phyloP scores from a whole-genome alignment of 2,888 invertebrate species.

The Kryphioiulus occultus region DNA sequence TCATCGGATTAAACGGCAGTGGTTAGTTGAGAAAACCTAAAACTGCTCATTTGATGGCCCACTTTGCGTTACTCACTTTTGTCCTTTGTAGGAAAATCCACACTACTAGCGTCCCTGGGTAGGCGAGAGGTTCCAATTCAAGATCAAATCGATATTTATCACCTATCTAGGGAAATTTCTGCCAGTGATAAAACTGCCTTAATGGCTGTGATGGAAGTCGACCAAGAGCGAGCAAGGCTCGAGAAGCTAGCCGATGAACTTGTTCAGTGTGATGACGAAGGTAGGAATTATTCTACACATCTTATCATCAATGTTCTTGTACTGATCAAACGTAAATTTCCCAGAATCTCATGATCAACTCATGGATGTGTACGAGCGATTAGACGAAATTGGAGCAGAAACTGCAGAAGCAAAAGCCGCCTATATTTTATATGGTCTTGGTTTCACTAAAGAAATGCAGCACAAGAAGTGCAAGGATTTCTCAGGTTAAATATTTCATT shows the following conservation, averaged over 20 bases:
- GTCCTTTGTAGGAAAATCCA: slow-evolving; percentile 79
- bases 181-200: slow-evolving; percentile 97
- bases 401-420: slow-evolving; percentile 95
- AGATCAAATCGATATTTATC: slow-evolving; percentile 96
- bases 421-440: slow-evolving; percentile 93
- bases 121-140: slow-evolving; percentile 95
- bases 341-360: slow-evolving; percentile 90
- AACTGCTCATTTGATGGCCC: no score
- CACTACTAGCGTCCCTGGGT: slow-evolving; percentile 87
- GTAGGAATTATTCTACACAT: slow-evolving; percentile 61
- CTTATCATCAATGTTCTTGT: no score
- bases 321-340: slow-evolving; percentile 50
- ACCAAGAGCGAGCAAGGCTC: slow-evolving; percentile 87
- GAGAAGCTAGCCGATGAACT: slow-evolving; percentile 92
- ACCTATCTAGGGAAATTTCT: slow-evolving; percentile 95
- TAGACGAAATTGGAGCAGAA: slow-evolving; percentile 96
- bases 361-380: slow-evolving; percentile 95
- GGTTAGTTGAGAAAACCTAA: slow-evolving; percentile 67
- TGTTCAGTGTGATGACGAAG: slow-evolving; percentile 84
- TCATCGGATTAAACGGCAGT: slow-evolving; percentile 97
- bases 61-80: background rate
- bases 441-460: slow-evolving; percentile 79
- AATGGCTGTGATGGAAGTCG: slow-evolving; percentile 97
- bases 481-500: slow-evolving; percentile 60
- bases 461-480: slow-evolving; percentile 73